These are phyloP conservation scores for Papilio helenus DNA, from an alignment of 1,140 invertebrate species.

Conservation along the genomic window DNA sequence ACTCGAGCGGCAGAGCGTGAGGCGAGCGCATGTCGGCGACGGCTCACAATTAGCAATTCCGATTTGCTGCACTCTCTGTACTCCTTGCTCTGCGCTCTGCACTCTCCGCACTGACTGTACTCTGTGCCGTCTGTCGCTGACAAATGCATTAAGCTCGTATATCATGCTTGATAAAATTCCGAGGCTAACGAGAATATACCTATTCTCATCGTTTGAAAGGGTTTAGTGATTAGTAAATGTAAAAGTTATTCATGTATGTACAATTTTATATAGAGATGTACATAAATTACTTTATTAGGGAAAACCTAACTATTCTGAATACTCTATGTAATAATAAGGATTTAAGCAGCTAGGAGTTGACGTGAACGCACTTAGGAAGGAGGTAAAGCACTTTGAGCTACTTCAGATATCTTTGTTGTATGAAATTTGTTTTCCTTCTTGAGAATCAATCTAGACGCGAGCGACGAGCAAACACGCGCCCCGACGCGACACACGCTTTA, in stretches of 20 bases:
- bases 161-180: slow-evolving; percentile 9
- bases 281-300: too few species aligned
- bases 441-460: slow-evolving; percentile 8
- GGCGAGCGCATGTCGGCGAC: neutral
- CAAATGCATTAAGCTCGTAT: slow-evolving; percentile 33
- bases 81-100: neutral
- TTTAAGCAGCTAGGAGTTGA: neutral
- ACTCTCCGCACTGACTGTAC: neutral
- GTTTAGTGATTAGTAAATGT: neutral
- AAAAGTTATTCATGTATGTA: neutral
- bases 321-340: neutral
- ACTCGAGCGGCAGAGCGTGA: neutral
- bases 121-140: slow-evolving; percentile 1
- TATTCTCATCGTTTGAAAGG: neutral
- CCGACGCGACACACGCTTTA: neutral
- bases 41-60: slow-evolving; percentile 35
- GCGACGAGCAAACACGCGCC: neutral
- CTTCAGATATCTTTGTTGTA: slow-evolving; percentile 9
- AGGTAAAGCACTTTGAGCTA: neutral
- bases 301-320: too few species aligned
- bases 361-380: neutral
- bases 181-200: neutral
- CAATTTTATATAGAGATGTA: too few species aligned
- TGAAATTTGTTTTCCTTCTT: slow-evolving; percentile 2
- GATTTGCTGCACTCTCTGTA: slow-evolving; percentile 25